Conservation (phyloP, 2,888 invertebrate genomes). For the Pachliopta kotzebuea region DNA sequence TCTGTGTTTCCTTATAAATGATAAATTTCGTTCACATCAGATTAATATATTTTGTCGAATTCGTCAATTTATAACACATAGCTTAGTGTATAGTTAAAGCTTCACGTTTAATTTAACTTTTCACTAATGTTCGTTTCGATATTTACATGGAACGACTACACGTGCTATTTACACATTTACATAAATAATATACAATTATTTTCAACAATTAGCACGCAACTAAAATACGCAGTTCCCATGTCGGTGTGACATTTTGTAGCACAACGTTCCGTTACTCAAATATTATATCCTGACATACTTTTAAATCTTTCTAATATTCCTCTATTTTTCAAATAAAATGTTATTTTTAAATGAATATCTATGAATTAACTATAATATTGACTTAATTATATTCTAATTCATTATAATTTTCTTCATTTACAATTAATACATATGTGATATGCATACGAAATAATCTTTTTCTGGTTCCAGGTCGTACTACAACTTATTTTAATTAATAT, state of each 20-base stretch:
- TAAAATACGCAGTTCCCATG: conserved; percentile 63
- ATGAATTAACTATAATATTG: no score
- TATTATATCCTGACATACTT: neutral
- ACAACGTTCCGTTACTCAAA: conserved; percentile 18
- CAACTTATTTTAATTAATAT: no score
- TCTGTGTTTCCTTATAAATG: conserved; percentile 17
- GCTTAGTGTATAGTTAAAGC: conserved; percentile 21
- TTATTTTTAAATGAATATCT: neutral
- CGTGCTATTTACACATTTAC: conserved; percentile 44
- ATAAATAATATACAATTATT: conserved; percentile 40
- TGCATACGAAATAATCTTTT: no score
- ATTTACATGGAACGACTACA: conserved; percentile 35
- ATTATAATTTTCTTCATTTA: no score
- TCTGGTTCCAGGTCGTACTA: no score
- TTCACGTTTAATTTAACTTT: conserved; percentile 29
- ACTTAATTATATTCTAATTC: no score
- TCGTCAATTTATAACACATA: conserved; percentile 30
- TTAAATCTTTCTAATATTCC: no score
- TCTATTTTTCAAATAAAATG: no score
- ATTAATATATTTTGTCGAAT: conserved; percentile 31
- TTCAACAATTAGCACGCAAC: conserved; percentile 44
- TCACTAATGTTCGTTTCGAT: conserved; percentile 33
- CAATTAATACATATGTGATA: no score
- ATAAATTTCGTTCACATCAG: conserved; percentile 14
- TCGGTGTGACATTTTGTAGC: conserved; percentile 53